Evolutionary conservation across 2,888 invertebrate genomes (phyloP).

Genomic region (Philereme transversata): DNA sequence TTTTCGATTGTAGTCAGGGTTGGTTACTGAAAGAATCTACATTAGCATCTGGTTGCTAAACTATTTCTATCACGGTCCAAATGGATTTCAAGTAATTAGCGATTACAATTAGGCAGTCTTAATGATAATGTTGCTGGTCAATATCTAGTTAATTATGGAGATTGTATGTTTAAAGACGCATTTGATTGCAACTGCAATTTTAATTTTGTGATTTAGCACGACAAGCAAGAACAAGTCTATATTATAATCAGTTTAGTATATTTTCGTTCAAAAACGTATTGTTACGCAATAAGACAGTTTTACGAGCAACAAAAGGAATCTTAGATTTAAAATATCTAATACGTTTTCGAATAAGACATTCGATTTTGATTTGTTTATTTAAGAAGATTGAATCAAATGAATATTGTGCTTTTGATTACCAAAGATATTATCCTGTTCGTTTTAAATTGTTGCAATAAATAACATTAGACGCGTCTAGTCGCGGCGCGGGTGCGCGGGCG

Average conservation of each 20-base stretch:
- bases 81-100: too few species aligned
- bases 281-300: conserved; percentile 10
- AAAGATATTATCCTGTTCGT: background rate
- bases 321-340: conserved; percentile 1
- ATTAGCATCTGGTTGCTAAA: too few species aligned
- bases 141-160: too few species aligned
- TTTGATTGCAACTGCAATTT: background rate
- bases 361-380: background rate
- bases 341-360: conserved; percentile 6
- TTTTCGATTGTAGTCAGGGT: too few species aligned
- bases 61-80: too few species aligned
- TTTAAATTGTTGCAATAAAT: background rate
- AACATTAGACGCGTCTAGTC: conserved; percentile 17
- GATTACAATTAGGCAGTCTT: too few species aligned
- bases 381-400: too few species aligned
- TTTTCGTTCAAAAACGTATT: background rate
- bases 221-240: background rate
- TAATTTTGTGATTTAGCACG: background rate
- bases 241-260: background rate
- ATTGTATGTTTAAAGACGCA: too few species aligned
- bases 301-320: conserved; percentile 3
- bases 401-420: conserved; percentile 1
- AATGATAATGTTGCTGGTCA: too few species aligned
- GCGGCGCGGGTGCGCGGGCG: background rate
- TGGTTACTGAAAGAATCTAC: too few species aligned